Evolutionary conservation across 64 coral and sea anemone genomes (phyloP), one percentile per base, ranked within the genome.

Genomic region (Astreopora myriophthalma): DNA sequence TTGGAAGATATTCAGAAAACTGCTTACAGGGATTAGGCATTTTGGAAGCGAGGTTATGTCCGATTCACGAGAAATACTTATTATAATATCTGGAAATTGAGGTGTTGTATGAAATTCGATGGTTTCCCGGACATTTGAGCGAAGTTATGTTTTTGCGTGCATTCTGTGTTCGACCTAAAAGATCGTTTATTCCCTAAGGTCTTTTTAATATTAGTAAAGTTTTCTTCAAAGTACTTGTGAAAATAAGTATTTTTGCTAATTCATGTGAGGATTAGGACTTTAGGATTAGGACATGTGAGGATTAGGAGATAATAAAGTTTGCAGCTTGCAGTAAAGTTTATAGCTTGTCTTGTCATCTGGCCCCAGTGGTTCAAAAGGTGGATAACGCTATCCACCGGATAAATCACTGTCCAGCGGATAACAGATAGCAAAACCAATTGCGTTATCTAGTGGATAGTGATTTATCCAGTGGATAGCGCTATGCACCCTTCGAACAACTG

Each of bases 211-310:
- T 42, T 42, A 42, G 39, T 42, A 7, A 42, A 9, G 39, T 42
- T 42, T 7, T 42, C 39, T 42, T 83, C 79, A 24, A 83, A 83
- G 58, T 83, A 83, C 9, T 57, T 83, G 79, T 83, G 51, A 48
- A 83, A 58, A 83, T 58, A 83, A 61, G 29, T 60, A 26, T 48
- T 42, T 42, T 83, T 83, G 58, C 79, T 83, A 60, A 61, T 83
- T 82, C 79, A 48, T 60, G 79, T 83, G 79, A 83, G 51, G 48
- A 83, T 83, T 48, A 83, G 79, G 27, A 57, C 58, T 83, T 46
- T 46, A 34, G 39, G 76, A 49, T 80, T 52, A 25, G 52, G n/a
- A n/a, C n/a, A n/a, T n/a, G n/a, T n/a, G n/a, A n/a, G n/a, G n/a
- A n/a, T n/a, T n/a, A n/a, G n/a, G n/a, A n/a, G n/a, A n/a, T n/a